A percentile compares a stretch with the other conserved stretches of the same genome.
Conservation (phyloP, 1,140 invertebrate genomes). For the Brachionus sp. region DNA sequence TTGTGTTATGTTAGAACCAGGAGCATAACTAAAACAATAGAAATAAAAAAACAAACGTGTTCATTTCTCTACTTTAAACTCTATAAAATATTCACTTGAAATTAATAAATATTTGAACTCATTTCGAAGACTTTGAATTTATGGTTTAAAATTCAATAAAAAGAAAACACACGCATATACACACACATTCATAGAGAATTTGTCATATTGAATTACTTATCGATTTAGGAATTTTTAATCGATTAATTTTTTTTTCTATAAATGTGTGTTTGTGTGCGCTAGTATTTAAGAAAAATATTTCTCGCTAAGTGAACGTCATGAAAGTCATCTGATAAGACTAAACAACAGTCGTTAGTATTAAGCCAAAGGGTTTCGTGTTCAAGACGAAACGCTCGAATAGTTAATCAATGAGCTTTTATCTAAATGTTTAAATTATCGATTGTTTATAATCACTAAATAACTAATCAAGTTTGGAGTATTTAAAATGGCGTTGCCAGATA, state of each 20-base stretch:
- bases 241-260: neutral
- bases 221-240: neutral
- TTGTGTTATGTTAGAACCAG: neutral
- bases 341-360: neutral
- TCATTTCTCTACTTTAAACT: neutral
- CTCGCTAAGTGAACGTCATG: neutral
- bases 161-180: neutral
- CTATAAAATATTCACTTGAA: neutral
- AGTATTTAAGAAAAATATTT: neutral
- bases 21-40: slow-evolving; percentile 2
- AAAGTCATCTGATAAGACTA: neutral
- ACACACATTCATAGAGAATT: neutral
- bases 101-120: slow-evolving; percentile 6
- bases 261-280: neutral
- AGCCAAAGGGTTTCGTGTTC: neutral
- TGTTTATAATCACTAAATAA: neutral
- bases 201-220: slow-evolving; percentile 4
- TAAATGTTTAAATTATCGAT: neutral
- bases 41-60: slow-evolving; percentile 9
- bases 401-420: neutral
- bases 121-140: neutral
- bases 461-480: neutral
- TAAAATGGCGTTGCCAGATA: neutral
- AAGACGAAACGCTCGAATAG: neutral
- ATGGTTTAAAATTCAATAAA: neutral